Conservation (phyloP, 2,797 vertebrate genomes). For the Erpetoichthys calabaricus region DNA sequence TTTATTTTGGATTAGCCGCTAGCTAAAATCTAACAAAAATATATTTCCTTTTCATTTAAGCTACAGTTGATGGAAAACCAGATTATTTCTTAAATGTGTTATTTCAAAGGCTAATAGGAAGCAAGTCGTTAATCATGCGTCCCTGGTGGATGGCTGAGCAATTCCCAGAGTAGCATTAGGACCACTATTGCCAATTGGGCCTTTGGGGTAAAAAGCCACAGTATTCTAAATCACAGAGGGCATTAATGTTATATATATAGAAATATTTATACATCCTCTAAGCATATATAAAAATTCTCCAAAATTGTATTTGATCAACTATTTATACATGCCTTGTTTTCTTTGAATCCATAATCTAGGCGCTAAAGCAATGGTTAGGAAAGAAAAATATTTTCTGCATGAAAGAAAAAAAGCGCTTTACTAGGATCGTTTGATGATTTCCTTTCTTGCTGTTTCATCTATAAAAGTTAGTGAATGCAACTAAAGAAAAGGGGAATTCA, state of each 20-base stretch:
- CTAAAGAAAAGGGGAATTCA: constrained; percentile 28
- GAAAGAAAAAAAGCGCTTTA: constrained; percentile 38
- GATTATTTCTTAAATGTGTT: not conserved
- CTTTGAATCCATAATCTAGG: constrained; percentile 28
- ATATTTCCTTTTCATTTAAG: not conserved
- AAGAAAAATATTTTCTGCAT: constrained; percentile 41
- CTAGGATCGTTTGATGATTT: constrained; percentile 38
- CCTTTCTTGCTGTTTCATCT: constrained; percentile 16
- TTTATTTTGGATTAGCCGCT: too few species aligned
- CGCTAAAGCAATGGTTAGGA: constrained; percentile 35
- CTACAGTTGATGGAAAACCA: not conserved
- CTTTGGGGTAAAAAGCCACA: constrained; percentile 37
- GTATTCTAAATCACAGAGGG: constrained; percentile 44
- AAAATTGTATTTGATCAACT: too few species aligned
- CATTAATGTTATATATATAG: constrained; percentile 30
- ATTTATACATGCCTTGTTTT: constrained; percentile 7
- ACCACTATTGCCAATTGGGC: constrained; percentile 36
- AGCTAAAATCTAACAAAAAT: not conserved
- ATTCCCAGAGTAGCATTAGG: constrained; percentile 52
- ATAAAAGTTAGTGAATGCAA: constrained; percentile 34
- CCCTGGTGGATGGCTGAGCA: constrained; percentile 44
- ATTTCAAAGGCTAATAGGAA: constrained; percentile 31
- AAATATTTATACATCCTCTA: not conserved
- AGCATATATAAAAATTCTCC: not conserved
- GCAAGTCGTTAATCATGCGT: constrained; percentile 40